Evolutionary conservation across 2,797 vertebrate species (phyloP).

Genomic region (Sebastes glaucus): DNA sequence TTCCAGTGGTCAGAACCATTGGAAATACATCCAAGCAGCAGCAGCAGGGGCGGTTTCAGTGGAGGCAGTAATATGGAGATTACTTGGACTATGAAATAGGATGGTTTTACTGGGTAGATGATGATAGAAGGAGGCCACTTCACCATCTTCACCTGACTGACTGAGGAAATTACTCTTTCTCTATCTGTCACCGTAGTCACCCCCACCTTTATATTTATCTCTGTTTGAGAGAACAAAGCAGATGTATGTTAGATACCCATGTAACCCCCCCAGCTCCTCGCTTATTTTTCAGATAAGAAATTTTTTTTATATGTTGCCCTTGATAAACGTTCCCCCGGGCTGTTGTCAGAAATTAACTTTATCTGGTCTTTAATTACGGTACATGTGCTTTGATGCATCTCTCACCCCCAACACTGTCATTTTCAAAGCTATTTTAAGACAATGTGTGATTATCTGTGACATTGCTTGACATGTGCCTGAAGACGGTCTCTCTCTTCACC

Average conservation of each 20-base stretch:
- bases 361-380: slow-evolving; percentile 77
- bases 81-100: slow-evolving; percentile 61
- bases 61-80: slow-evolving; percentile 42
- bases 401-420: slow-evolving; percentile 66
- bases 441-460: slow-evolving; percentile 83
- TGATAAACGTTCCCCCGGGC: slow-evolving; percentile 70
- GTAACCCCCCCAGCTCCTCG: slow-evolving; percentile 14
- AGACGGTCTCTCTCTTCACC: slow-evolving; percentile 70
- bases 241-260: slow-evolving; percentile 33
- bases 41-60: not conserved
- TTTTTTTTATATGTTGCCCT: slow-evolving; percentile 62
- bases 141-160: slow-evolving; percentile 56
- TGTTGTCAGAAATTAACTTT: slow-evolving; percentile 79
- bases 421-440: slow-evolving; percentile 83
- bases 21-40: not conserved
- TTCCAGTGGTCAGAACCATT: not conserved
- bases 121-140: slow-evolving; percentile 47
- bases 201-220: slow-evolving; percentile 38
- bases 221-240: slow-evolving; percentile 55
- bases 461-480: slow-evolving; percentile 81
- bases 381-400: slow-evolving; percentile 69
- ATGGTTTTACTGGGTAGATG: slow-evolving; percentile 55
- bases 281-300: slow-evolving; percentile 45
- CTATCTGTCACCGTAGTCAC: slow-evolving; percentile 53
- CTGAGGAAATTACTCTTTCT: slow-evolving; percentile 50